These are phyloP conservation scores for Acholoe squamosa DNA, from an alignment of 2,888 invertebrate genomes.

Conservation along the genomic window DNA sequence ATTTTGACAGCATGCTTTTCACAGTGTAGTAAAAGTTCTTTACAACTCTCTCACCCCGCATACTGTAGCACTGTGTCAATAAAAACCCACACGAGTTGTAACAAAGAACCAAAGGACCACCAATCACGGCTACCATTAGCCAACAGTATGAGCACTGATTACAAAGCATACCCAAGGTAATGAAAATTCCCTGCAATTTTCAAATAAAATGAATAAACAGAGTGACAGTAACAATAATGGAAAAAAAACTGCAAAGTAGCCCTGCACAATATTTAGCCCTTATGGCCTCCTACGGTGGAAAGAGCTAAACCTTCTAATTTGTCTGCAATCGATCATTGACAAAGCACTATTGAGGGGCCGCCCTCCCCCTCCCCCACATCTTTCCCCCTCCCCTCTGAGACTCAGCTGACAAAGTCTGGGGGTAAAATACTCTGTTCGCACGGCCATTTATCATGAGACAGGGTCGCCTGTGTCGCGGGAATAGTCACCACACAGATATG, in stretches of 20 bases:
- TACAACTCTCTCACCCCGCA: too few relatives aligned
- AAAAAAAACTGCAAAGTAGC: background rate
- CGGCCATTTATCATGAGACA: slow-evolving; percentile 45
- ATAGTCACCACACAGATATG: slow-evolving; percentile 36
- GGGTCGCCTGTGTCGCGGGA: slow-evolving; percentile 15
- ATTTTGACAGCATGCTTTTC: too few relatives aligned
- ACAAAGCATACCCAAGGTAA: background rate
- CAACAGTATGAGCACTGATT: background rate
- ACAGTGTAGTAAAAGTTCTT: too few relatives aligned
- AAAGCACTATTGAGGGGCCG: background rate
- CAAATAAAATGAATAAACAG: slow-evolving; percentile 14
- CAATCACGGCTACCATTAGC: background rate
- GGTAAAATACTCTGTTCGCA: slow-evolving; percentile 34
- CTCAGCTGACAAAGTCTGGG: slow-evolving; percentile 22
- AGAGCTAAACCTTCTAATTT: slow-evolving; percentile 28
- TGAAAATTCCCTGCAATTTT: slow-evolving; percentile 20
- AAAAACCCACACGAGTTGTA: background rate
- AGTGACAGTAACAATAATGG: background rate
- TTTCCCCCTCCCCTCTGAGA: slow-evolving; percentile 9
- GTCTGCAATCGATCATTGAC: slow-evolving; percentile 30
- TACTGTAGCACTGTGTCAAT: background rate
- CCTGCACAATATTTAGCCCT: background rate
- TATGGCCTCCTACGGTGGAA: background rate
- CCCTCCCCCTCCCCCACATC: background rate
- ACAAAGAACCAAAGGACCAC: background rate